A percentile compares a stretch with the other conserved stretches of the same genome.
Evolutionary conservation across 1,140 invertebrate species (phyloP).

Genomic region (Bombus impatiens): DNA sequence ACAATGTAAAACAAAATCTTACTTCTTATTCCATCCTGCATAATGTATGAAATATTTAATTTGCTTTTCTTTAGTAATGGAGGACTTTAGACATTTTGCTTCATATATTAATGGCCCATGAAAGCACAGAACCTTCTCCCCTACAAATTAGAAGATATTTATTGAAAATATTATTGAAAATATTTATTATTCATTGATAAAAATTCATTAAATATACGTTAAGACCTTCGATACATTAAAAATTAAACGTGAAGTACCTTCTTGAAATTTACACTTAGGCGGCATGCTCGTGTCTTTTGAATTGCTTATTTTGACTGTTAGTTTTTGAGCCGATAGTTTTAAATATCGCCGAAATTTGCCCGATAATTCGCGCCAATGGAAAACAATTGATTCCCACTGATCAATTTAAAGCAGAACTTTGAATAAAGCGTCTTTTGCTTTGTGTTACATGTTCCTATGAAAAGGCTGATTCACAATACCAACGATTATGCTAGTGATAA

Average conservation of each 20-base stretch:
- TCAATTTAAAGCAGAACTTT: conserved; percentile 27
- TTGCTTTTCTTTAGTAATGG: conserved; percentile 91
- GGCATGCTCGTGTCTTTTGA: conserved; percentile 71
- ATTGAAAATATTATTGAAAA: not conserved
- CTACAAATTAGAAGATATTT: conserved; percentile 80
- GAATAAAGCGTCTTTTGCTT: conserved; percentile 18
- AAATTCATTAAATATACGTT: not conserved
- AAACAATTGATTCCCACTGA: conserved; percentile 44
- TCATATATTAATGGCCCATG: conserved; percentile 97
- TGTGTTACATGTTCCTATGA: not conserved
- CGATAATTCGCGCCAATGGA: conserved; percentile 15
- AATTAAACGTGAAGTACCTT: conserved; percentile 69
- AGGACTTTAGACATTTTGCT: conserved; percentile 95
- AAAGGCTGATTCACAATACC: conserved; percentile 4
- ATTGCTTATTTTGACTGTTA: conserved; percentile 29
- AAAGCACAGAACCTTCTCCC: conserved; percentile 97
- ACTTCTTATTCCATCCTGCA: conserved; percentile 99
- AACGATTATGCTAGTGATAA: not conserved
- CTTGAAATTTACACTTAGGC: conserved; percentile 79
- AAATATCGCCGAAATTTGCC: conserved; percentile 19
- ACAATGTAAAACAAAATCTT: conserved; percentile 73
- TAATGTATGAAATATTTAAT: conserved; percentile 97
- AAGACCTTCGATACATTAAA: not conserved
- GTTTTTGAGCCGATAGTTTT: conserved; percentile 19
- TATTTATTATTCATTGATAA: not conserved